Conservation (phyloP, 1,140 invertebrate species). For the Conus betulinus region DNA sequence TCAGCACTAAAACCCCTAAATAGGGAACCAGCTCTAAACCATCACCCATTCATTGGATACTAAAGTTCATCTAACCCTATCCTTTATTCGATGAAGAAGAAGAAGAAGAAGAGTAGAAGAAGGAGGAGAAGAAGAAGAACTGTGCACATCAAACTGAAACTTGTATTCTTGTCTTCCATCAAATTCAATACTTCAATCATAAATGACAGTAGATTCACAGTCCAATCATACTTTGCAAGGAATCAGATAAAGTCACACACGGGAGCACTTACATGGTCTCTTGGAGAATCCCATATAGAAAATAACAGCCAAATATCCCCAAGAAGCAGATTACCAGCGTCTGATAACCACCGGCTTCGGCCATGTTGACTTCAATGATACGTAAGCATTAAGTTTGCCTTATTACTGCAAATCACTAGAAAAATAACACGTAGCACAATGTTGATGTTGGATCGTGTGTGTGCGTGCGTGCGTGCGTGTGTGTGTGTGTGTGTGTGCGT, state of each 20-base stretch:
- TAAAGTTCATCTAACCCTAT: too few species aligned
- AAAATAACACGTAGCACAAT: background rate
- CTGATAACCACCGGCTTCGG: background rate
- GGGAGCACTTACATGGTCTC: background rate
- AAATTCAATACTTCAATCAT: too few species aligned
- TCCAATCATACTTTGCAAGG: background rate
- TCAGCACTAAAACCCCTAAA: too few species aligned
- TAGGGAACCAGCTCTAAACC: too few species aligned
- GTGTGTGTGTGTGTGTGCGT: too few species aligned
- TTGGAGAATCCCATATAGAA: constrained; percentile 8
- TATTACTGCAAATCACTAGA: background rate
- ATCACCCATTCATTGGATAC: too few species aligned
- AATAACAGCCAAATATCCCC: constrained; percentile 13
- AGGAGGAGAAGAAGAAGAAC: too few species aligned
- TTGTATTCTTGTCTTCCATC: too few species aligned
- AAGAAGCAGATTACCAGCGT: background rate
- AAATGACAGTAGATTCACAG: background rate
- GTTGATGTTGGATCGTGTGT: too few species aligned
- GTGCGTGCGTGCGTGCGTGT: background rate
- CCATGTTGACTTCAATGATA: constrained; percentile 10
- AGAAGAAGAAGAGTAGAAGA: too few species aligned
- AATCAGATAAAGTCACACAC: too few species aligned
- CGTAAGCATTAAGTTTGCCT: background rate
- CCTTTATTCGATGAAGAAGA: background rate
- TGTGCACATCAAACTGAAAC: too few species aligned